These are phyloP conservation scores for Drosophila pseudoobscura DNA, from an alignment of 1,140 invertebrate genomes.

Conservation along the genomic window DNA sequence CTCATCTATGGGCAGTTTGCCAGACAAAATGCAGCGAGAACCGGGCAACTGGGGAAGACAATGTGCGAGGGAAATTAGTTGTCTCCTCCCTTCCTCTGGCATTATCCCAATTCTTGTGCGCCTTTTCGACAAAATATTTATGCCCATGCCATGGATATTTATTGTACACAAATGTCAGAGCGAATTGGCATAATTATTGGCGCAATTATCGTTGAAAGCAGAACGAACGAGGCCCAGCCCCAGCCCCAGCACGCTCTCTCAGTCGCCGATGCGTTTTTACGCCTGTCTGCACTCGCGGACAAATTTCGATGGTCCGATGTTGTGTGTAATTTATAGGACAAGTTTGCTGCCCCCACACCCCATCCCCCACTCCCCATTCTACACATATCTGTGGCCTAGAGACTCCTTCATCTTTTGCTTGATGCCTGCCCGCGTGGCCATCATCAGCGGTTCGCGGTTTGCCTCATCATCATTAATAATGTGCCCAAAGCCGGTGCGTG, in stretches of 20 bases:
- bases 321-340: slow-evolving; percentile 65
- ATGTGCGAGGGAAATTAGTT: slow-evolving; percentile 25
- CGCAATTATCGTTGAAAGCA: slow-evolving; percentile 57
- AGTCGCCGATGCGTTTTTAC: slow-evolving; percentile 53
- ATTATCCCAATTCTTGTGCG: slow-evolving; percentile 50
- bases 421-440: slow-evolving; percentile 37
- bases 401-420: slow-evolving; percentile 43
- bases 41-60: slow-evolving; percentile 25
- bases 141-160: slow-evolving; percentile 58
- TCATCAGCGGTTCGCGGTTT: slow-evolving; percentile 42
- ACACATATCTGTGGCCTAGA: slow-evolving; percentile 31
- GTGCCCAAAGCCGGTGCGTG: slow-evolving; percentile 41
- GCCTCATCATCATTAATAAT: slow-evolving; percentile 72
- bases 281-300: slow-evolving; percentile 67
- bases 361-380: not conserved
- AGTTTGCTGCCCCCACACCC: not conserved
- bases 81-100: slow-evolving; percentile 6
- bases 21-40: slow-evolving; percentile 33
- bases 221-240: slow-evolving; percentile 3
- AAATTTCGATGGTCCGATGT: slow-evolving; percentile 40
- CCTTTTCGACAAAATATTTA: slow-evolving; percentile 48
- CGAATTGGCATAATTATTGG: slow-evolving; percentile 76
- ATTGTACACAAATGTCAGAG: slow-evolving; percentile 63
- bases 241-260: not conserved
- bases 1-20: slow-evolving; percentile 41